These are phyloP conservation scores for Thereuonema tuberculata DNA, from an alignment of 1,140 invertebrate species.

Conservation along the genomic window DNA sequence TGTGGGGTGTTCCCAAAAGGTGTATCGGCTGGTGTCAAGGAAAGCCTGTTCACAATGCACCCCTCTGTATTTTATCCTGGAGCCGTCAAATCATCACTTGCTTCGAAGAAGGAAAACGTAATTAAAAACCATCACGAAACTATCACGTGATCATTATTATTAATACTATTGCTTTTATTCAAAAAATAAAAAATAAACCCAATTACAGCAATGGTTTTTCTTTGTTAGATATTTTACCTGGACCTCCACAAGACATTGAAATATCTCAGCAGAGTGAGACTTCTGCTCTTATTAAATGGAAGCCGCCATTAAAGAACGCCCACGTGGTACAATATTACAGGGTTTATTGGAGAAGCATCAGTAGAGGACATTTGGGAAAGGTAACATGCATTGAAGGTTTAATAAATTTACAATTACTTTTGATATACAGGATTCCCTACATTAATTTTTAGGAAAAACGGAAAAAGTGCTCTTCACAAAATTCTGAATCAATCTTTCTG, in stretches of 20 bases:
- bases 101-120: constrained; percentile 60
- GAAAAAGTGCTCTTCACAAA: too few relatives aligned
- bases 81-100: constrained; percentile 58
- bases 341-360: constrained; percentile 11
- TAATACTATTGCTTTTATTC: too few relatives aligned
- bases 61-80: constrained; percentile 52
- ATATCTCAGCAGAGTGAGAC: constrained; percentile 44
- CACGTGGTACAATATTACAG: constrained; percentile 65
- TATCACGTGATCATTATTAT: too few relatives aligned
- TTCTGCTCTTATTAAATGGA: constrained; percentile 51
- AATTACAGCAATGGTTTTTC: too few relatives aligned
- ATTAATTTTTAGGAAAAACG: too few relatives aligned
- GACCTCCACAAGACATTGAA: constrained; percentile 55
- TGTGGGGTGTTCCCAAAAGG: constrained; percentile 51
- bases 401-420: too few relatives aligned
- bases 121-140: constrained; percentile 18
- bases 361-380: neutral
- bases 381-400: too few relatives aligned
- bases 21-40: constrained; percentile 65
- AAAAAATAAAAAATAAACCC: too few relatives aligned
- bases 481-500: too few relatives aligned
- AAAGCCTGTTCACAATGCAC: constrained; percentile 44
- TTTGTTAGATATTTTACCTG: constrained; percentile 44
- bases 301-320: constrained; percentile 61
- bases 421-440: too few relatives aligned